Conservation (phyloP, 2,113 vertebrate species). For the Axis porcinus region DNA sequence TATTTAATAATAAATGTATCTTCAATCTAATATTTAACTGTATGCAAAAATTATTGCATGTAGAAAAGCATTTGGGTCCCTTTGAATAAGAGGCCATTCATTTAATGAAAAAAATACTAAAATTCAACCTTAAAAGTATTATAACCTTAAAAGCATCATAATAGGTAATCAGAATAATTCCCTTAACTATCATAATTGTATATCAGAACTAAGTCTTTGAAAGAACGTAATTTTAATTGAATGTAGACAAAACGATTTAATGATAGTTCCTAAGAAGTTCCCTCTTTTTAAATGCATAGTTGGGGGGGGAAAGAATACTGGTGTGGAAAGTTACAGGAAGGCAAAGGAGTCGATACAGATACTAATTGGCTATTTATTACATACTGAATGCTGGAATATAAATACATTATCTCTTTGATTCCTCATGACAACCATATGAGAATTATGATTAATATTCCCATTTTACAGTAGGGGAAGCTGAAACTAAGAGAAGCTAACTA, state of each 20-base stretch:
- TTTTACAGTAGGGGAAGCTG: not conserved
- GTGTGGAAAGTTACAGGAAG: not conserved
- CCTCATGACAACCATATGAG: not conserved
- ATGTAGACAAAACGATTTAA: constrained; percentile 25
- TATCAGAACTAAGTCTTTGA: constrained; percentile 15
- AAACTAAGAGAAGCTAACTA: constrained; percentile 1
- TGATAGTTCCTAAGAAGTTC: constrained; percentile 51
- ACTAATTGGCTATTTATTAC: not conserved
- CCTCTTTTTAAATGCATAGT: constrained; percentile 60
- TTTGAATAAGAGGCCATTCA: constrained; percentile 46
- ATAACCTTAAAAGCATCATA: constrained; percentile 36
- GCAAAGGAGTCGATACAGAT: not conserved
- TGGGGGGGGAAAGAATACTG: not conserved
- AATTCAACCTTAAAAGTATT: constrained; percentile 32
- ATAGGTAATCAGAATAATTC: not conserved
- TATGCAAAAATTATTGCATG: constrained; percentile 14
- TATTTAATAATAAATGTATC: constrained; percentile 50
- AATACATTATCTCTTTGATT: not conserved
- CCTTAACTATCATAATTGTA: not conserved
- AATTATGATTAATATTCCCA: not conserved
- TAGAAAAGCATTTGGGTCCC: constrained; percentile 39
- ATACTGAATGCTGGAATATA: not conserved
- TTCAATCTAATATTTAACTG: constrained; percentile 62
- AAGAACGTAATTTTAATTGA: constrained; percentile 38
- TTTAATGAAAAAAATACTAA: constrained; percentile 42